phyloP scores from a whole-genome alignment of 1,140 invertebrate species.

The Drosophila melanica region DNA sequence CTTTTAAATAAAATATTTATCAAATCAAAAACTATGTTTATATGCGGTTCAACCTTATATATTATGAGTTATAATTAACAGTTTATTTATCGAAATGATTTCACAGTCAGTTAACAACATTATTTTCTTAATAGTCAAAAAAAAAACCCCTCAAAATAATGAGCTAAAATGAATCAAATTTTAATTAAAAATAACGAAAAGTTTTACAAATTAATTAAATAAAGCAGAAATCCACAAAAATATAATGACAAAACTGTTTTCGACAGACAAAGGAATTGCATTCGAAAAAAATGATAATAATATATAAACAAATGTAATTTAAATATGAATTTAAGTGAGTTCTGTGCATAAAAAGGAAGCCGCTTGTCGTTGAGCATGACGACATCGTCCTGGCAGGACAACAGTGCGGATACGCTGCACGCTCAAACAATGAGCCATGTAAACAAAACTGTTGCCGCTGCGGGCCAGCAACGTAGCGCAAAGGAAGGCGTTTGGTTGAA shows the following conservation, averaged over 20 bases:
- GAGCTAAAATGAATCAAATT: conserved; percentile 35
- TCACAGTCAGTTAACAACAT: background rate
- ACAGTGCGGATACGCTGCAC: conserved; percentile 64
- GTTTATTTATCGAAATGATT: no score
- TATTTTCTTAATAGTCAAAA: background rate
- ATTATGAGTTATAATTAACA: no score
- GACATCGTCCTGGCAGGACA: conserved; percentile 44
- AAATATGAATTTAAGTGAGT: conserved; percentile 77
- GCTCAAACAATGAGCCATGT: conserved; percentile 79
- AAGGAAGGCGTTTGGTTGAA: conserved; percentile 1
- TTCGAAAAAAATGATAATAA: conserved; percentile 23
- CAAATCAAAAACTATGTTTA: no score
- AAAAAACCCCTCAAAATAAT: background rate
- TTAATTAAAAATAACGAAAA: conserved; percentile 54
- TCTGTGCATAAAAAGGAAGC: conserved; percentile 40
- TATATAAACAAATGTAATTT: conserved; percentile 69
- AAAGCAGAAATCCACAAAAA: conserved; percentile 38
- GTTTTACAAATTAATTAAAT: conserved; percentile 63
- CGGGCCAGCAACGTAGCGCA: conserved; percentile 16
- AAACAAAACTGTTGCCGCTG: conserved; percentile 68
- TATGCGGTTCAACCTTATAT: no score
- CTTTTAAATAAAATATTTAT: background rate
- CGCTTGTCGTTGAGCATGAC: conserved; percentile 43
- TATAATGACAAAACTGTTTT: conserved; percentile 12
- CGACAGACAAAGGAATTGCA: conserved; percentile 43